These are phyloP conservation scores for Aporophyla lueneburgensis DNA, from an alignment of 2,888 invertebrate species.

Conservation along the genomic window DNA sequence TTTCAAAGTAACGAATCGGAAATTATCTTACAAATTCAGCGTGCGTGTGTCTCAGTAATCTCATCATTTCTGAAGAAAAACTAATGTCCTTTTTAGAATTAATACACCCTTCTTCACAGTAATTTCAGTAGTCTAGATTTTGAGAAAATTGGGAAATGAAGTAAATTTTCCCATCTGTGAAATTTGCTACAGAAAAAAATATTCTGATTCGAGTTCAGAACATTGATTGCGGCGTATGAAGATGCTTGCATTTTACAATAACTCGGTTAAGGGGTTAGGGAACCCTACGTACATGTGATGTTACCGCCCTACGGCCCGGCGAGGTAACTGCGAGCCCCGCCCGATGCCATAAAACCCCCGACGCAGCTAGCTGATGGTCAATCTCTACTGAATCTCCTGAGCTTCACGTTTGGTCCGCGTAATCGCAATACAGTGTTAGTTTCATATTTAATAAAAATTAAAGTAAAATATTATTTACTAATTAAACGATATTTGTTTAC, in stretches of 20 bases:
- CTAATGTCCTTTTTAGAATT: not conserved
- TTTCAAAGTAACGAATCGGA: slow-evolving; percentile 2
- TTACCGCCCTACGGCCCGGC: slow-evolving; percentile 37
- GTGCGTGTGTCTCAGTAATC: not conserved
- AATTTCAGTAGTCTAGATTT: not conserved
- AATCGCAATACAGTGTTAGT: slow-evolving; percentile 12
- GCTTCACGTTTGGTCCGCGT: slow-evolving; percentile 7
- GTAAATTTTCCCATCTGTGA: not conserved
- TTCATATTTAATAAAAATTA: not conserved
- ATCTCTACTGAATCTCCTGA: slow-evolving; percentile 11
- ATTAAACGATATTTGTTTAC: no score
- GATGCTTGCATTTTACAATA: not conserved
- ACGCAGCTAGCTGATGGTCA: slow-evolving; percentile 29
- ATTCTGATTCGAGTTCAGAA: not conserved
- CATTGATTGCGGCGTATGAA: not conserved
- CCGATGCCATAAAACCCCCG: slow-evolving; percentile 39
- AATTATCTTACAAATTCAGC: not conserved
- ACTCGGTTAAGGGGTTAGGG: not conserved
- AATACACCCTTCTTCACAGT: not conserved
- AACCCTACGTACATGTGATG: slow-evolving; percentile 15
- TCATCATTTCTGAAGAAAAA: not conserved
- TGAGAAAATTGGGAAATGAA: not conserved
- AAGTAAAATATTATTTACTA: not conserved
- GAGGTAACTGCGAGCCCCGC: slow-evolving; percentile 3
- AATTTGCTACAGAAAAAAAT: not conserved